These are phyloP conservation scores for Nothocercus nigrocapillus DNA, from an alignment of 2,113 vertebrate genomes.

Conservation along the genomic window DNA sequence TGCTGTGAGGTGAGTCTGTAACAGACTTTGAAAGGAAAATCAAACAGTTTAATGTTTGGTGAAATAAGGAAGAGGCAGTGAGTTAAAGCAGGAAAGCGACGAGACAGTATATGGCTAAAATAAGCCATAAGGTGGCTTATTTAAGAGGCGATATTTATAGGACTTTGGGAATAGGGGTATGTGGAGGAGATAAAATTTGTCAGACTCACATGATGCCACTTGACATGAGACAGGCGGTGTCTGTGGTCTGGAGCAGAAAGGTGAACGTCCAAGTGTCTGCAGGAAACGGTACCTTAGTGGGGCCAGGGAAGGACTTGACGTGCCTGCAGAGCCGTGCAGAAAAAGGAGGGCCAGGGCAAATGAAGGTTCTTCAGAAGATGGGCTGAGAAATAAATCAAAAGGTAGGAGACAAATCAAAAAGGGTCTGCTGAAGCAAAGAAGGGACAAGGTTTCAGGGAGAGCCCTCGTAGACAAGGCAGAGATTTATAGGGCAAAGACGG, in stretches of 20 bases:
- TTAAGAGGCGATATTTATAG: not conserved
- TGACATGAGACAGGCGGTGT: not conserved
- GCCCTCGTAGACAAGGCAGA: not conserved
- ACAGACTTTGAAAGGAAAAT: not conserved
- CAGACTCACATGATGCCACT: rapidly evolving
- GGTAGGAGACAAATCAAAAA: not conserved
- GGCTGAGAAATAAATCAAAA: not conserved
- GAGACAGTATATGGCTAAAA: not conserved
- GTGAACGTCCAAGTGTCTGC: not conserved
- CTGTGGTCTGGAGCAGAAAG: not conserved
- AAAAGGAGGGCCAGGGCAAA: not conserved
- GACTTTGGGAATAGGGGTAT: not conserved
- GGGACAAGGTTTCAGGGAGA: constrained; percentile 17
- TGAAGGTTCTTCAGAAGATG: not conserved
- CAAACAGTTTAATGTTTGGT: not conserved
- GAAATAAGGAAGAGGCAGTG: not conserved
- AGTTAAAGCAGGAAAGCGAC: not conserved
- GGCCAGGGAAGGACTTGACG: not conserved
- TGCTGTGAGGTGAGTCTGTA: not conserved
- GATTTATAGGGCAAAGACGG: not conserved
- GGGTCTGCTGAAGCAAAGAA: not conserved
- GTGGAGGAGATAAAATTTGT: not conserved
- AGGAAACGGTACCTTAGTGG: not conserved
- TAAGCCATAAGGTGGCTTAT: not conserved
- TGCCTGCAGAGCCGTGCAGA: not conserved